phyloP scores from a whole-genome alignment of 2,113 vertebrate genomes.

The Suncus etruscus region DNA sequence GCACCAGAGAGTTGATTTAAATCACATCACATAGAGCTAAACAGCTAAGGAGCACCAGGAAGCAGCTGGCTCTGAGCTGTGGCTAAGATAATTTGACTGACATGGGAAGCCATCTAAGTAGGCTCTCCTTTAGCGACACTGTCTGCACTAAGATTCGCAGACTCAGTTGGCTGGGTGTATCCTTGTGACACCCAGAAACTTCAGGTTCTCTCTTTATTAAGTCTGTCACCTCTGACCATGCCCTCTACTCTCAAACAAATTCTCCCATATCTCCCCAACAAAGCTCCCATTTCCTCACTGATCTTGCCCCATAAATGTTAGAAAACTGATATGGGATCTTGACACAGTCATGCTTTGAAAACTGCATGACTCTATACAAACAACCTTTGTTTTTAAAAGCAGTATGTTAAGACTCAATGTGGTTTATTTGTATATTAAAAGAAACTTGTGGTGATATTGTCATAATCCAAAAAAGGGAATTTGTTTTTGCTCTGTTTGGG shows the following conservation, averaged over 20 bases:
- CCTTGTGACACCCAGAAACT: neutral
- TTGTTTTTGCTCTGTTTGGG: no score
- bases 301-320: neutral
- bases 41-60: neutral
- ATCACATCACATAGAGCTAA: rapidly evolving
- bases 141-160: neutral
- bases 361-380: neutral
- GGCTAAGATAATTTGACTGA: neutral
- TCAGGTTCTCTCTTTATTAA: neutral
- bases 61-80: neutral
- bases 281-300: conserved; percentile 25
- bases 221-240: conserved; percentile 50
- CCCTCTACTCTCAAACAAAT: conserved; percentile 52
- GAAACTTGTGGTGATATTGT: neutral
- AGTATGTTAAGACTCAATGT: neutral
- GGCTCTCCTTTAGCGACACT: rapidly evolving
- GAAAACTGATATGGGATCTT: neutral
- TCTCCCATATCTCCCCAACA: conserved; percentile 39
- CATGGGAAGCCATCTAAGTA: neutral
- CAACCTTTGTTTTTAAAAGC: neutral
- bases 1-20: neutral
- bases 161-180: neutral
- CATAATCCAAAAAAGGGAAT: neutral
- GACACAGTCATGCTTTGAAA: conserved; percentile 24
- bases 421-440: neutral